A percentile compares a stretch with the other conserved stretches of the same genome.
Conservation (phyloP, 2,797 vertebrate species). For the Austrolebias charrua region DNA sequence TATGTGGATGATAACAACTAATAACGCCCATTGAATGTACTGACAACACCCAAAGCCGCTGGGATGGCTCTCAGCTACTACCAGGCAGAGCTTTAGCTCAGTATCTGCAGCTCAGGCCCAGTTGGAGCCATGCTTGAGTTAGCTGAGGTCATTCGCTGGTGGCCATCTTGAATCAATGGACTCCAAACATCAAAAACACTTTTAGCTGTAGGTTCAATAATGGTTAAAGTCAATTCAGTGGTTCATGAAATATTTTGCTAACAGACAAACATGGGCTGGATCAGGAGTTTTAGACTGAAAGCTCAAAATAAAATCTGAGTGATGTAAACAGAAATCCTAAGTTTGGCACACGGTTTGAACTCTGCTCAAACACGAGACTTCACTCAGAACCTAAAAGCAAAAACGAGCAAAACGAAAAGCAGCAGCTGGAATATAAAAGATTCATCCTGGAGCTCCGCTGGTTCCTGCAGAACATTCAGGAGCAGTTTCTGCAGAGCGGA, state of each 20-base stretch:
- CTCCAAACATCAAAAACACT: not conserved
- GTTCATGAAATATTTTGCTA: not conserved
- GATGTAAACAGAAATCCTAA: too few relatives aligned
- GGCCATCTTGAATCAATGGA: not conserved
- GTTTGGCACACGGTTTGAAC: too few relatives aligned
- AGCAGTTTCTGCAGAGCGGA: slow-evolving; percentile 12
- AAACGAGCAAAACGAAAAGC: slow-evolving; percentile 25
- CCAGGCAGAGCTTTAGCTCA: too few relatives aligned
- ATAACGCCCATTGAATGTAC: too few relatives aligned
- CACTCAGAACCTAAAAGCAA: slow-evolving; percentile 34
- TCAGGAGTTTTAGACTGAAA: too few relatives aligned
- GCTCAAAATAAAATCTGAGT: too few relatives aligned
- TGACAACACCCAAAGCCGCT: too few relatives aligned
- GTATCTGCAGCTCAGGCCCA: too few relatives aligned
- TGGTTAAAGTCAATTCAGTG: not conserved
- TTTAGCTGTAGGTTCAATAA: not conserved
- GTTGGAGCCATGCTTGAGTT: too few relatives aligned
- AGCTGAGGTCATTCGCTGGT: too few relatives aligned
- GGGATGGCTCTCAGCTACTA: too few relatives aligned
- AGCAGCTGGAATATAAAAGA: slow-evolving; percentile 18
- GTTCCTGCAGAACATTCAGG: not conserved
- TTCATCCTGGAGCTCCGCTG: slow-evolving; percentile 18
- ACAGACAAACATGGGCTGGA: not conserved
- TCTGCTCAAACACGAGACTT: slow-evolving; percentile 3
- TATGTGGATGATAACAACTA: too few relatives aligned